phyloP scores from a whole-genome alignment of 2,888 invertebrate genomes.

The Antitype chi region DNA sequence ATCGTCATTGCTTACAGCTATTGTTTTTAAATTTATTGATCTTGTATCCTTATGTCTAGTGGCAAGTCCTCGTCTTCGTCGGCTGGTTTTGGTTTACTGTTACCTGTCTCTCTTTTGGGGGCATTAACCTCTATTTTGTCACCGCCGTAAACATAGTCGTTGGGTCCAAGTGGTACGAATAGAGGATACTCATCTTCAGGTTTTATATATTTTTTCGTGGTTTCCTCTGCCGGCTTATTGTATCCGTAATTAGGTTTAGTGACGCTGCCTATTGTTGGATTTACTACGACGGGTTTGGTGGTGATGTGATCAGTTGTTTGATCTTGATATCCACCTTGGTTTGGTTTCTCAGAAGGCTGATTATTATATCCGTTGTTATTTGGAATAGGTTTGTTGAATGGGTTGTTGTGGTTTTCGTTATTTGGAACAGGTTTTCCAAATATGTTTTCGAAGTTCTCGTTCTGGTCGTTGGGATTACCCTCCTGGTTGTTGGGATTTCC shows the following conservation, averaged over 20 bases:
- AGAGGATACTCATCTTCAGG: constrained; percentile 71
- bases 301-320: constrained; percentile 37
- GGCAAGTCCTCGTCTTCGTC: constrained; percentile 77
- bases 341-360: constrained; percentile 46
- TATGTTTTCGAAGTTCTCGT: constrained; percentile 23
- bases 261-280: constrained; percentile 16
- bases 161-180: constrained; percentile 80
- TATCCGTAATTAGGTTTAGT: constrained; percentile 39
- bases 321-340: constrained; percentile 44
- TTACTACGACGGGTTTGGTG: constrained; percentile 41
- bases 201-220: constrained; percentile 74
- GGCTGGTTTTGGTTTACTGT: constrained; percentile 68
- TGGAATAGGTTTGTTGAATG: constrained; percentile 30
- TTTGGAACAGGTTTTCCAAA: constrained; percentile 42
- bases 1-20: neutral
- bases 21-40: constrained; percentile 61
- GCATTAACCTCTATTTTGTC: constrained; percentile 77
- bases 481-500: constrained; percentile 25
- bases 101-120: constrained; percentile 80
- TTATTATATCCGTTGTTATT: constrained; percentile 44
- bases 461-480: constrained; percentile 14
- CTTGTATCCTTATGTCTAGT: constrained; percentile 81
- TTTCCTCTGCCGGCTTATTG: constrained; percentile 41
- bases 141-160: constrained; percentile 76
- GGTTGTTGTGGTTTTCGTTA: constrained; percentile 1